Evolutionary conservation across 1,140 invertebrate genomes (phyloP).

Genomic region (Epicauta chinensis): DNA sequence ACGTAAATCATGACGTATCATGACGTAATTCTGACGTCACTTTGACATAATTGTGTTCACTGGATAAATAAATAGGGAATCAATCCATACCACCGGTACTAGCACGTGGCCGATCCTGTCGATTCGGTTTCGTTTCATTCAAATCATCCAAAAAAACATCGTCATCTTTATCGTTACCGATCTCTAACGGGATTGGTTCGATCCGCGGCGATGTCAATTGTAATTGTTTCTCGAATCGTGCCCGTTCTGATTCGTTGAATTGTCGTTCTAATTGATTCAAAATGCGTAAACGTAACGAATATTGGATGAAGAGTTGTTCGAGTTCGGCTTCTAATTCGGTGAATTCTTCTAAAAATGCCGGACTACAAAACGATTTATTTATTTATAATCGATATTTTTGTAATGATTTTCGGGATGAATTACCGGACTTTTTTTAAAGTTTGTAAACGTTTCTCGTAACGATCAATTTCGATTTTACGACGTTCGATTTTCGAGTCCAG

Average conservation of each 20-base stretch:
- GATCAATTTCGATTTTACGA: constrained; percentile 78
- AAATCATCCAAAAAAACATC: constrained; percentile 26
- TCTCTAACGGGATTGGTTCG: constrained; percentile 36
- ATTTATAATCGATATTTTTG: too few relatives aligned
- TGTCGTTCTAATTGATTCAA: constrained; percentile 75
- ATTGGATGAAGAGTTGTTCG: constrained; percentile 77
- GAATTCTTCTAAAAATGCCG: constrained; percentile 96
- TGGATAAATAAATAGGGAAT: neutral
- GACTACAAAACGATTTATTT: too few relatives aligned
- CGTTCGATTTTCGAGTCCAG: constrained; percentile 90
- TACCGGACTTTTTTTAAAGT: constrained; percentile 87
- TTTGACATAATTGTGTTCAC: neutral
- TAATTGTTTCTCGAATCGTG: constrained; percentile 35
- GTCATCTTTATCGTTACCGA: constrained; percentile 2
- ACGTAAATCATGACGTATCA: too few relatives aligned
- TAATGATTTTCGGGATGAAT: too few relatives aligned
- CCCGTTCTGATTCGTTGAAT: constrained; percentile 63
- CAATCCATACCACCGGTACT: constrained; percentile 31
- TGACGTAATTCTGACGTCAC: too few relatives aligned
- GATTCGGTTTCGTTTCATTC: constrained; percentile 18
- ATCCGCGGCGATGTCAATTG: constrained; percentile 27
- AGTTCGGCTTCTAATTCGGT: constrained; percentile 85
- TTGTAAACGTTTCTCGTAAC: constrained; percentile 87
- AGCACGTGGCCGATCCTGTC: constrained; percentile 34
- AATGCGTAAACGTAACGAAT: constrained; percentile 81